A percentile compares a stretch with the other conserved stretches of the same genome.
These are phyloP conservation scores for Poecilus cupreus DNA, from an alignment of 2,888 invertebrate genomes.

Conservation along the genomic window DNA sequence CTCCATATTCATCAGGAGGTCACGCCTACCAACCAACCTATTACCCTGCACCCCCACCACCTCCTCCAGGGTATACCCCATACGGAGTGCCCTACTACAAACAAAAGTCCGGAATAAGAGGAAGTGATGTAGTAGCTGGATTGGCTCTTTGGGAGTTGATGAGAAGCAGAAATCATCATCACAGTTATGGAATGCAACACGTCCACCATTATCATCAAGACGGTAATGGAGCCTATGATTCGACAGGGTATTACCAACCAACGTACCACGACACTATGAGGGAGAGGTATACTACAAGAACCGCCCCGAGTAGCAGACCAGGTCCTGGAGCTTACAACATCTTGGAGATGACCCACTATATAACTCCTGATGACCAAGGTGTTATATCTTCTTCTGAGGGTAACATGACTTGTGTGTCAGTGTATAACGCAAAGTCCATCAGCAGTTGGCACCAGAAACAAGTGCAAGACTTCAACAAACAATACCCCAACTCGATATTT, in stretches of 20 bases:
- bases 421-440: background rate
- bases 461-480: background rate
- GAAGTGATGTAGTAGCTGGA: conserved; percentile 28
- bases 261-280: background rate
- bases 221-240: background rate
- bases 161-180: background rate
- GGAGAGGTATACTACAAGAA: conserved; percentile 5
- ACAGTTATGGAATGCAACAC: background rate
- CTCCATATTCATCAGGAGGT: background rate
- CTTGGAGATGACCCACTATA: conserved; percentile 28
- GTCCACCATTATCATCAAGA: background rate
- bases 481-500: background rate
- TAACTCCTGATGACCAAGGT: conserved; percentile 13
- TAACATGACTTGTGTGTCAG: background rate
- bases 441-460: background rate
- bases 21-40: conserved; percentile 1
- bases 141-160: conserved; percentile 41
- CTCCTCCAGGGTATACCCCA: conserved; percentile 38
- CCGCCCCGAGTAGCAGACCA: background rate
- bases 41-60: conserved; percentile 34
- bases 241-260: background rate
- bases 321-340: conserved; percentile 22
- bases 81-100: conserved; percentile 24
- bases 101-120: background rate
- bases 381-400: background rate